phyloP scores from a whole-genome alignment of 64 coral and sea anemone genomes.

The Montipora efflorescens region DNA sequence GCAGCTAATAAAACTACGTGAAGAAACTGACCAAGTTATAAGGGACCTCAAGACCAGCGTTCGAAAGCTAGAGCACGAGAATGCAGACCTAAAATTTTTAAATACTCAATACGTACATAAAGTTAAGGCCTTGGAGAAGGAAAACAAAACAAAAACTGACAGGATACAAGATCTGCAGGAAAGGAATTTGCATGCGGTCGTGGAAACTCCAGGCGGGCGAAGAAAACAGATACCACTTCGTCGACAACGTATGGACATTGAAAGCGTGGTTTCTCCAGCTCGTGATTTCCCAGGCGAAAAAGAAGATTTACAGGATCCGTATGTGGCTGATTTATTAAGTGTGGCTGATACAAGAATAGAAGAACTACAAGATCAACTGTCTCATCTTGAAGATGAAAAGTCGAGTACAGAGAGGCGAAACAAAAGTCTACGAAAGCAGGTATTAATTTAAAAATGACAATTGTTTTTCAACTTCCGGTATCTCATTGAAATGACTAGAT shows the following conservation, averaged over 20 bases:
- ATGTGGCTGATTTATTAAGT: slow-evolving; percentile 95
- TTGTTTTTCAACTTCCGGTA: not conserved
- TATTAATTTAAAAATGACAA: not conserved
- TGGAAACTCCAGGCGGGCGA: slow-evolving; percentile 96
- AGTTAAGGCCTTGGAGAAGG: slow-evolving; percentile 98
- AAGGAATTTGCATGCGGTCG: slow-evolving; percentile 98
- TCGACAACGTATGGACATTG: slow-evolving; percentile 98
- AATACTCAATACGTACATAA: slow-evolving; percentile 99
- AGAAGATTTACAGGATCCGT: slow-evolving; percentile 86
- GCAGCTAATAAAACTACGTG: slow-evolving; percentile 91
- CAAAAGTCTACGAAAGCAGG: slow-evolving; percentile 98
- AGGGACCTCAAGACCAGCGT: slow-evolving; percentile 92
- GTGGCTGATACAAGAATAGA: slow-evolving; percentile 98
- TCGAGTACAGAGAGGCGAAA: slow-evolving; percentile 90
- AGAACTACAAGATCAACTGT: slow-evolving; percentile 79
- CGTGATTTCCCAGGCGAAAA: slow-evolving; percentile 43
- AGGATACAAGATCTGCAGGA: slow-evolving; percentile 95
- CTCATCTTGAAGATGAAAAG: slow-evolving; percentile 75
- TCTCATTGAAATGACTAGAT: not conserved
- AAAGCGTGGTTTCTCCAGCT: slow-evolving; percentile 86
- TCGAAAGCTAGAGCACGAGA: slow-evolving; percentile 98
- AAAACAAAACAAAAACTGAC: slow-evolving; percentile 88
- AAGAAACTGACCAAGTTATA: slow-evolving; percentile 87
- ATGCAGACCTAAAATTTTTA: slow-evolving; percentile 97
- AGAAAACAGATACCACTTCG: slow-evolving; percentile 94